These are phyloP conservation scores for Copidosoma aretas DNA, from an alignment of 2,888 invertebrate species.

Conservation along the genomic window DNA sequence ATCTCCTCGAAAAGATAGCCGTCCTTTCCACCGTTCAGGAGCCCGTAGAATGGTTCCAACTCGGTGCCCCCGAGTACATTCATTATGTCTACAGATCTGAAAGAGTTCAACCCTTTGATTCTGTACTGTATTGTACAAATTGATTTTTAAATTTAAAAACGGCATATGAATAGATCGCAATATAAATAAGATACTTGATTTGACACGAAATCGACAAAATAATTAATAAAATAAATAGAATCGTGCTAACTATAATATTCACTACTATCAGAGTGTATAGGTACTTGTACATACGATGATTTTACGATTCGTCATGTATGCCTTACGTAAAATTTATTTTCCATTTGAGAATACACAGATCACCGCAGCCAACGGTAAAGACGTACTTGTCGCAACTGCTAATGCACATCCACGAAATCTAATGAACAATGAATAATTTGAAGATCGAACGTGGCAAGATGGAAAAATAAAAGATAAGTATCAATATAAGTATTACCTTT, in stretches of 20 bases:
- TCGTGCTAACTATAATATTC: too few relatives aligned
- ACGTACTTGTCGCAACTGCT: constrained; percentile 64
- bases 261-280: too few relatives aligned
- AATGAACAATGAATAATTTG: neutral
- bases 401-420: constrained; percentile 60
- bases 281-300: too few relatives aligned
- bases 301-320: too few relatives aligned
- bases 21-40: constrained; percentile 74
- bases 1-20: constrained; percentile 78
- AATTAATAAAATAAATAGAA: too few relatives aligned
- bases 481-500: constrained; percentile 62
- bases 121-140: too few relatives aligned
- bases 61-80: constrained; percentile 66
- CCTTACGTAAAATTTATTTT: constrained; percentile 65
- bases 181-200: too few relatives aligned
- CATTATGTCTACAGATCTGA: constrained; percentile 66
- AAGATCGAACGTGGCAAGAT: neutral
- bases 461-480: neutral
- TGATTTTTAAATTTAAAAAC: too few relatives aligned
- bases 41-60: constrained; percentile 73
- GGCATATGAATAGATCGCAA: too few relatives aligned
- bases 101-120: constrained; percentile 40
- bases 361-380: constrained; percentile 67
- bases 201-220: too few relatives aligned
- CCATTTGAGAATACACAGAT: constrained; percentile 68